These are phyloP conservation scores for Thamnophis elegans DNA, from an alignment of 2,797 vertebrate species.

Conservation along the genomic window DNA sequence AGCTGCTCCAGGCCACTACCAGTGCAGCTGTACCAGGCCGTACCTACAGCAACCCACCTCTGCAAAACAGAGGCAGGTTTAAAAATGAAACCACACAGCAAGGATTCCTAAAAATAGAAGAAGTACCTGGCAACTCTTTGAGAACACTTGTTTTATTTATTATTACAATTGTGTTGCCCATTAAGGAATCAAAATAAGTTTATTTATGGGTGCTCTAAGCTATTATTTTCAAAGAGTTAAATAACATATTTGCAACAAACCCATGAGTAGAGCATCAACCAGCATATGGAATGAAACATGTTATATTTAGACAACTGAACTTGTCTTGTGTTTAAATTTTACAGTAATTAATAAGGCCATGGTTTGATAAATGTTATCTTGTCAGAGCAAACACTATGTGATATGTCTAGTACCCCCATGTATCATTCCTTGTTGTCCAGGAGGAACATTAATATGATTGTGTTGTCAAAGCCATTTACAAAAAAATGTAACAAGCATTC, in stretches of 20 bases:
- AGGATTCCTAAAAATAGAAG: background rate
- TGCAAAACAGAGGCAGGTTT: background rate
- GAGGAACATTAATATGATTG: constrained; percentile 58
- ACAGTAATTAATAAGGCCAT: constrained; percentile 50
- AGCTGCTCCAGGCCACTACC: too few species aligned
- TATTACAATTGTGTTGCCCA: background rate
- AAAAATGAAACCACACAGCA: background rate
- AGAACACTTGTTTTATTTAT: background rate
- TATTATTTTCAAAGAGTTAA: constrained; percentile 23
- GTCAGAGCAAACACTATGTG: constrained; percentile 49
- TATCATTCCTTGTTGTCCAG: constrained; percentile 40
- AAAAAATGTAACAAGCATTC: constrained; percentile 31
- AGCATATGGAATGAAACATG: constrained; percentile 43
- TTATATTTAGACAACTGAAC: constrained; percentile 33
- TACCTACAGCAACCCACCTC: too few species aligned
- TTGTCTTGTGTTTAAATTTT: constrained; percentile 36
- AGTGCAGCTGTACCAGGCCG: too few species aligned
- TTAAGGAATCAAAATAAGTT: constrained; percentile 50
- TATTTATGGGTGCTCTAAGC: background rate
- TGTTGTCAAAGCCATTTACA: constrained; percentile 53
- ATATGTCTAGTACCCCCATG: constrained; percentile 40
- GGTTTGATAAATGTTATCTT: constrained; percentile 61
- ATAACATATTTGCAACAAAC: constrained; percentile 45
- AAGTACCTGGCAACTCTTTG: background rate
- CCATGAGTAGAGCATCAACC: constrained; percentile 10